These are phyloP conservation scores for Cirrhinus molitorella DNA, from an alignment of 2,797 vertebrate genomes.

Conservation along the genomic window DNA sequence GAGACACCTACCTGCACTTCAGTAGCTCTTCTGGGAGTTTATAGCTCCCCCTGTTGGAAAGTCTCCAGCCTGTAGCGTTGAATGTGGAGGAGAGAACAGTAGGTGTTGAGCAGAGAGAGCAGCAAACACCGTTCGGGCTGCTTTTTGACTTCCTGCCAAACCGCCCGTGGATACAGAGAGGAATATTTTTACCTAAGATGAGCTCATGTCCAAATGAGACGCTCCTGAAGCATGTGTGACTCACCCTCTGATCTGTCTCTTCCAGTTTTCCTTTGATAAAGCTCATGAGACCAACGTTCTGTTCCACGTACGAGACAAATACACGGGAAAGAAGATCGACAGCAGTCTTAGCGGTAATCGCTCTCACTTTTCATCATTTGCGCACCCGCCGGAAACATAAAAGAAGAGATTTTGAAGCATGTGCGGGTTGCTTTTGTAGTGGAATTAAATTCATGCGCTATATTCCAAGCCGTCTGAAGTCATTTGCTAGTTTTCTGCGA, in stretches of 20 bases:
- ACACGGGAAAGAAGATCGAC: constrained; percentile 87
- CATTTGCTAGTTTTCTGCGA: not conserved
- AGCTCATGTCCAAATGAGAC: constrained; percentile 6
- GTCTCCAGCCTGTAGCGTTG: constrained; percentile 40
- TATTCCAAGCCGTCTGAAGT: not conserved
- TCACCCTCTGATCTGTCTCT: constrained; percentile 46
- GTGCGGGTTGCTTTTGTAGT: too few relatives aligned
- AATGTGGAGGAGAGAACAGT: not conserved
- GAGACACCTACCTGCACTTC: constrained; percentile 29
- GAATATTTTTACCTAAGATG: constrained; percentile 19
- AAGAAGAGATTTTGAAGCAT: not conserved
- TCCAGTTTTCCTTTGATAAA: constrained; percentile 87
- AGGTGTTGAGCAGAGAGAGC: constrained; percentile 53
- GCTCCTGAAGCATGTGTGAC: not conserved
- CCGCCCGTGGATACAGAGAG: constrained; percentile 33
- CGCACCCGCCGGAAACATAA: not conserved
- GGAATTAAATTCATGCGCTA: not conserved
- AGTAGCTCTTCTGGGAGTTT: constrained; percentile 46
- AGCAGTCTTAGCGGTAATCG: constrained; percentile 90
- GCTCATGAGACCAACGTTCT: constrained; percentile 87
- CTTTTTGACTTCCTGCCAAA: constrained; percentile 16
- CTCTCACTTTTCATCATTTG: not conserved
- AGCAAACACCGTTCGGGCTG: not conserved
- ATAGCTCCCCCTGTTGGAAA: constrained; percentile 79
- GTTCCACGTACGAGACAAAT: constrained; percentile 86